phyloP scores from a whole-genome alignment of 2,113 vertebrate species.

The Rhodinocichla rosea region DNA sequence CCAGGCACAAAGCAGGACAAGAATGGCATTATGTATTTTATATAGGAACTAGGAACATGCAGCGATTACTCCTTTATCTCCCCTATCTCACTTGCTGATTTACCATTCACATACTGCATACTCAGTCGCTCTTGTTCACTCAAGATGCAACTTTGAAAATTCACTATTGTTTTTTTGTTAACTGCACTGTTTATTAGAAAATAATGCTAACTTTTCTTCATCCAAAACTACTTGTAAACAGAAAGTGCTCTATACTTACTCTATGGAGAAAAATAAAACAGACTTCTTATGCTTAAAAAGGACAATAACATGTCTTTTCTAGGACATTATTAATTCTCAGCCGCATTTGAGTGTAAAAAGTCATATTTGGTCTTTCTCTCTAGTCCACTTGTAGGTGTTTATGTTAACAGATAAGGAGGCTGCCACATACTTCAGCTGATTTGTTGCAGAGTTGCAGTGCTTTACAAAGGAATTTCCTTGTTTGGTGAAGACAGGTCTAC shows the following conservation, averaged over 20 bases:
- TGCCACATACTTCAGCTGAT: neutral
- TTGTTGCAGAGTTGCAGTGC: neutral
- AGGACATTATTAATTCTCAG: neutral
- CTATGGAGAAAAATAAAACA: neutral
- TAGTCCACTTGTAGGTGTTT: neutral
- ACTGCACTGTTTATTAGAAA: neutral
- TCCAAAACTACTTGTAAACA: neutral
- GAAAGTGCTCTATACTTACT: neutral
- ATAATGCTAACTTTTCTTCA: neutral
- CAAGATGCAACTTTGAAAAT: neutral
- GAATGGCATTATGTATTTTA: neutral
- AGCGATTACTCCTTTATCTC: neutral
- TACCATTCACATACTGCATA: rapidly evolving
- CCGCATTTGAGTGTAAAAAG: neutral
- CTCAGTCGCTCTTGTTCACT: neutral
- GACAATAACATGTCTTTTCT: neutral
- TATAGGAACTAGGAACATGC: neutral
- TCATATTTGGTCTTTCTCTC: neutral
- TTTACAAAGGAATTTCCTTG: neutral
- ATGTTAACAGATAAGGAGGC: neutral
- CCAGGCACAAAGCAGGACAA: neutral
- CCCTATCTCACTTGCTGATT: neutral
- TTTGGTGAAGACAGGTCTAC: neutral
- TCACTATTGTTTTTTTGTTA: neutral
- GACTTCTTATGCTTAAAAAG: neutral